Base-by-base conservation (phyloP, 2,797 vertebrate species). In the Acanthis flammea region DNA sequence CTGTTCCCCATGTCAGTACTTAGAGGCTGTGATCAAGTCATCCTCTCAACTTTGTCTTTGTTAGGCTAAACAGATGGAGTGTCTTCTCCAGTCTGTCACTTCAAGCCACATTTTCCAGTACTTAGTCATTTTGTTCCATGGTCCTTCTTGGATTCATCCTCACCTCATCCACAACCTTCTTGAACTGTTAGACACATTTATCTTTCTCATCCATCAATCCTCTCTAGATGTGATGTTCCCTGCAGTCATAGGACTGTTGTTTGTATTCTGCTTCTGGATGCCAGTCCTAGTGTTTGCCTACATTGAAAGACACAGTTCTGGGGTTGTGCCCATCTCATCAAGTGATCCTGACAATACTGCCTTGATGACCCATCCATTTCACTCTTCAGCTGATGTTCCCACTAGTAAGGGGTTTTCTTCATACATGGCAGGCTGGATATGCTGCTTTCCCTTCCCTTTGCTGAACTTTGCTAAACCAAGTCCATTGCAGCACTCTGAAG, bases 61-160 rank as follows among this genome's bases (percentile, higher is more conserved):
- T 93, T 94, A 94, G 85, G 71, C 47, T 94, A 88, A 95, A 88
- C 96, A 97, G 94, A 97, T 95, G 95, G 96, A 90, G 80, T 42
- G 31, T 75, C 96, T 95, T 95, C 92, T 82, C 50, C 77, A 89
- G 96, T 95, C 93, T 97, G 86, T 85, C 94, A 92, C 88, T 93
- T 84, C 63, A 78, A 81, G 67, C 31, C 10, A 3, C 11, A 6
- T 90, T 95, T 90, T 93, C 63, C 74, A 92, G 28, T 90, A 86
- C 73, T 90, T 75, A 80, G 82, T 60, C 85, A 88, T 94, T 95
- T 86, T 50, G 35, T 88, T 94, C 87, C 33, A 10, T 88, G 87
- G 58, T 70, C 89, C 84, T 86, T 92, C 85, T 54, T 79, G 76
- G 62, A 62, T 92, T 72, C 6, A 0, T 92, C 89, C 70, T 86